A percentile compares a stretch with the other conserved stretches of the same genome.
Conservation (phyloP, 2,888 invertebrate species). For the Actias luna region DNA sequence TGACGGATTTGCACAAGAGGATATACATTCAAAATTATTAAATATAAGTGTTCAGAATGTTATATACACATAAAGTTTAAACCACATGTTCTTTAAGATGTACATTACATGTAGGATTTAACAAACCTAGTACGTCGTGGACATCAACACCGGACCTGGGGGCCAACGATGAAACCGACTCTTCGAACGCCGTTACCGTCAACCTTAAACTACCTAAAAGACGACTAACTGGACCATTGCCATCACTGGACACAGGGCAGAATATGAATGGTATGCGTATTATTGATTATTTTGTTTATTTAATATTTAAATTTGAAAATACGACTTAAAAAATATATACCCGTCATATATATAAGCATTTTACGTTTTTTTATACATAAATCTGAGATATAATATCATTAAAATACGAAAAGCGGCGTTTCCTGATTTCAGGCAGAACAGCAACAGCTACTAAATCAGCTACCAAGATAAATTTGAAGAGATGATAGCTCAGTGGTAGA, state of each 20-base stretch:
- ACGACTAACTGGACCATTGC: slow-evolving; percentile 81
- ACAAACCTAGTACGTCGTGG: slow-evolving; percentile 84
- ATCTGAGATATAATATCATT: no score
- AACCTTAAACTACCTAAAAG: slow-evolving; percentile 86
- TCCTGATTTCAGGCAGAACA: no score
- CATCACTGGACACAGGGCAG: slow-evolving; percentile 80
- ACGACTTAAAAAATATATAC: no score
- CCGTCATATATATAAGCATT: no score
- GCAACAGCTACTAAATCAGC: no score
- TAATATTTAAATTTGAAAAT: not conserved
- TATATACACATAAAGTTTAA: not conserved
- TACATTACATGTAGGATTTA: slow-evolving; percentile 54
- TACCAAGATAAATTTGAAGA: no score
- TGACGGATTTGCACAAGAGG: no score
- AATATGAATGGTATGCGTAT: slow-evolving; percentile 28
- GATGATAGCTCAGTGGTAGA: no score
- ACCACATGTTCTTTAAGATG: not conserved
- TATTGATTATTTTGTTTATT: not conserved
- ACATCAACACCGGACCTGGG: slow-evolving; percentile 92
- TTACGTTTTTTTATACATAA: no score
- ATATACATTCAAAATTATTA: not conserved
- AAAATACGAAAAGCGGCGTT: no score
- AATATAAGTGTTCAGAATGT: no score
- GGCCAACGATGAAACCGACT: slow-evolving; percentile 76
- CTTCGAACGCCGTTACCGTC: slow-evolving; percentile 84